Evolutionary conservation across 2,888 invertebrate species (phyloP).

Genomic region (Drosophila suboccidentalis): DNA sequence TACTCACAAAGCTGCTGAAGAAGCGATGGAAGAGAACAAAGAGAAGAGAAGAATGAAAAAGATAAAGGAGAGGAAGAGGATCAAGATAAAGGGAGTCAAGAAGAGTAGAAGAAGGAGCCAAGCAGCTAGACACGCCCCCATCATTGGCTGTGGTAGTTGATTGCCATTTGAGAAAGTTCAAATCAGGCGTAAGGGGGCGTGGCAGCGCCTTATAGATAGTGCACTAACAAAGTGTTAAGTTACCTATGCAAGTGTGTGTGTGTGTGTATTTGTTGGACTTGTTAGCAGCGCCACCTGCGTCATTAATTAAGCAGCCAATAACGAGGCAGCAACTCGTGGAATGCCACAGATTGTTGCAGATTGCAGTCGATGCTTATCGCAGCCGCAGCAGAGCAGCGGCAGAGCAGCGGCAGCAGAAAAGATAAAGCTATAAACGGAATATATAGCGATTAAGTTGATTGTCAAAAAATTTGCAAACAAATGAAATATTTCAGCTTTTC

Average conservation of each 20-base stretch:
- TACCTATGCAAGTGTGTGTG: slow-evolving; percentile 15
- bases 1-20: slow-evolving; percentile 10
- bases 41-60: background rate
- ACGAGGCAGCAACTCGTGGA: slow-evolving; percentile 45
- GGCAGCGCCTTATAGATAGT: slow-evolving; percentile 3
- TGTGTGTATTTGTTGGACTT: slow-evolving; percentile 40
- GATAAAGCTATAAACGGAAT: slow-evolving; percentile 76
- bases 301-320: slow-evolving; percentile 73
- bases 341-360: slow-evolving; percentile 41
- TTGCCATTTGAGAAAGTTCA: slow-evolving; percentile 53
- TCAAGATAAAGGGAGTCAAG: background rate
- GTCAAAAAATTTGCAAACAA: slow-evolving; percentile 77
- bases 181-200: slow-evolving; percentile 47
- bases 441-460: slow-evolving; percentile 63
- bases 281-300: slow-evolving; percentile 72
- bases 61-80: background rate
- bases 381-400: background rate
- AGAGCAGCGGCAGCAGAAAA: slow-evolving; percentile 10
- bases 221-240: slow-evolving; percentile 17
- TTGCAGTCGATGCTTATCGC: slow-evolving; percentile 25
- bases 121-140: slow-evolving; percentile 33
- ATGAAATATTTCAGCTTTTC: slow-evolving; percentile 69
- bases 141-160: slow-evolving; percentile 31
- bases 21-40: background rate
- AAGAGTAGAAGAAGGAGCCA: background rate